phyloP scores from a whole-genome alignment of 2,113 vertebrate genomes.

The Panthera uncia region DNA sequence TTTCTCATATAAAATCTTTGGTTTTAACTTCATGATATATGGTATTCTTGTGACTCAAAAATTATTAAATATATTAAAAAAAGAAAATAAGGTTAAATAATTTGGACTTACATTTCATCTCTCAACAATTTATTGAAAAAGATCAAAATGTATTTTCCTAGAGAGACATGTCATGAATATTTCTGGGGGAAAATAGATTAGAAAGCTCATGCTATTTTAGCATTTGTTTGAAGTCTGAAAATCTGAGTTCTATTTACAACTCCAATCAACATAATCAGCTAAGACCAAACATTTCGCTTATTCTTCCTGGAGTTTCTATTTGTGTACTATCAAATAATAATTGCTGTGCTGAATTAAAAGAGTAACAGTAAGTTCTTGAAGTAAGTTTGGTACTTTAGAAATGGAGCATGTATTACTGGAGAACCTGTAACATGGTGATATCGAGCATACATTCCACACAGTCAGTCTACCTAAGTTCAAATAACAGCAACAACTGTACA shows the following conservation, averaged over 20 bases:
- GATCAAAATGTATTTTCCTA: not conserved
- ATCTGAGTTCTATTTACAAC: constrained; percentile 46
- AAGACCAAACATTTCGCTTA: constrained; percentile 21
- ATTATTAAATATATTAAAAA: not conserved
- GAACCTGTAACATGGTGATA: not conserved
- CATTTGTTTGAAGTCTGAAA: constrained; percentile 46
- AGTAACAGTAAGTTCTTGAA: not conserved
- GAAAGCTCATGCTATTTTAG: constrained; percentile 5
- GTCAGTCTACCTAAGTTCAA: not conserved
- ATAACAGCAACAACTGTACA: not conserved
- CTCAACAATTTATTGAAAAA: constrained; percentile 41
- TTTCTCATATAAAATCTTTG: not conserved
- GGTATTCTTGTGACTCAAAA: not conserved
- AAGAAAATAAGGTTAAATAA: constrained; percentile 42
- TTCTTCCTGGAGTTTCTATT: constrained; percentile 2
- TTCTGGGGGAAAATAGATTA: constrained; percentile 33
- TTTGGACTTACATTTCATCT: constrained; percentile 8
- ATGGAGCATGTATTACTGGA: not conserved
- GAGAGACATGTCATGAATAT: not conserved
- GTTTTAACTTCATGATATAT: not conserved
- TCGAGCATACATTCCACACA: not conserved
- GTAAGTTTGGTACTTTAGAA: not conserved
- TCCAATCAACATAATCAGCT: constrained; percentile 51
- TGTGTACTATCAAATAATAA: constrained; percentile 23
- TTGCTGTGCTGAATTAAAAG: constrained; percentile 17